phyloP scores from a whole-genome alignment of 92 coral and sea anemone genomes.

The Bergia sp. region DNA sequence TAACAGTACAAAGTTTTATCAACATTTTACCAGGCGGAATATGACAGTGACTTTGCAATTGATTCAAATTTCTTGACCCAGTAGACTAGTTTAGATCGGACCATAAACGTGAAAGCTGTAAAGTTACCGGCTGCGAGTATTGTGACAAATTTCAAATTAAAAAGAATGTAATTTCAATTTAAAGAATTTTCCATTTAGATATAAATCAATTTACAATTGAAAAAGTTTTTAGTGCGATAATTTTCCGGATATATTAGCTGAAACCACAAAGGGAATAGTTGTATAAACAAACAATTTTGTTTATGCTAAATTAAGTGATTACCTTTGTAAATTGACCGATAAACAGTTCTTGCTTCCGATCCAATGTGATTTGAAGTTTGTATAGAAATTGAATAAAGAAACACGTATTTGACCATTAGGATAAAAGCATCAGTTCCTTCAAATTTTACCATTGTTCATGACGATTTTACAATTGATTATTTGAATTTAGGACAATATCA shows the following conservation, averaged over 20 bases:
- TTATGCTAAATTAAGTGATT: not conserved
- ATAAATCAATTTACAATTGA: not conserved
- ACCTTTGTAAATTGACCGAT: not conserved
- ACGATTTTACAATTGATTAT: not conserved
- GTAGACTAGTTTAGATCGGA: too few relatives aligned
- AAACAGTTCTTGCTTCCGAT: not conserved
- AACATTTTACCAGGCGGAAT: too few relatives aligned
- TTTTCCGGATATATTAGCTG: not conserved
- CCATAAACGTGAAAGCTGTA: too few relatives aligned
- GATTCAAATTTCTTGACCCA: too few relatives aligned
- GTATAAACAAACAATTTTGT: not conserved
- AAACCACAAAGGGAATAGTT: not conserved
- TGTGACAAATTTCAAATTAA: too few relatives aligned
- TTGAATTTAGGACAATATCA: too few relatives aligned
- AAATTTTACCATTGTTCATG: slow-evolving; percentile 16
- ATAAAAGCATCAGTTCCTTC: not conserved
- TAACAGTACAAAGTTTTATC: too few relatives aligned
- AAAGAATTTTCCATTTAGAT: too few relatives aligned
- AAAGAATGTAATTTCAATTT: too few relatives aligned
- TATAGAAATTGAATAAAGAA: not conserved
- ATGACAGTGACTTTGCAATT: too few relatives aligned
- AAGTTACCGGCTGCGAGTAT: too few relatives aligned
- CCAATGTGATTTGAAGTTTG: not conserved
- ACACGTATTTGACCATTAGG: not conserved
- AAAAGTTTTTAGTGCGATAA: not conserved